Evolutionary conservation across 92 coral and sea anemone species (phyloP), one percentile per base, ranked within the genome.

Genomic region (Blastomussa wellsi): DNA sequence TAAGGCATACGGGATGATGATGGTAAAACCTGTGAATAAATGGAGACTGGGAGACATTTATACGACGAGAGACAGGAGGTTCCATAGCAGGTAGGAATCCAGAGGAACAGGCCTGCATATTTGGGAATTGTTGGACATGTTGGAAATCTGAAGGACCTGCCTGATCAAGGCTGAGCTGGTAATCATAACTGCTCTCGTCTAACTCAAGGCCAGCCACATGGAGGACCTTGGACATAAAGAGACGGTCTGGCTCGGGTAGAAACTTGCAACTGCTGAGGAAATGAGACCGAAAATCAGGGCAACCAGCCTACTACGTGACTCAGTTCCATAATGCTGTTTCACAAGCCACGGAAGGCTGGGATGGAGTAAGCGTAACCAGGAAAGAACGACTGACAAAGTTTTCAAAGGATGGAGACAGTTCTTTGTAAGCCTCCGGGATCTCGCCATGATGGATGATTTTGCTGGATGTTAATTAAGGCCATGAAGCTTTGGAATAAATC

Each of bases 361-460:
- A n/a, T 51, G 57, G 57, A 51, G 57, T 16, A 51, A 5, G 57
- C 57, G 22, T 51, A 51, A 51, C 57, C 57, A 51, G 57, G 57
- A 14, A 51, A 51, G 57, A 51, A 51, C 20, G n/a, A n/a, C n/a
- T n/a, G 19, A 51, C 57, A 51, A 51, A 78, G 83, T 89, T 77
- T 57, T 92, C 85, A 9, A 84, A 82, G 20, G 86, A 83, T 31
- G 93, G 93, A 31, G 89, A 60, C 4, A 92, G 51, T 65, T 87
- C 93, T 69, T 92, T 91, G 24, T 92, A 93, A 39, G 88, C 84
- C 3, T 35, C 47, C 38, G 77, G 36, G 0, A 37, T 33, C 49
- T 90, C 92, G 28, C 92, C 94, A 79, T 90, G 94, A 83, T 90
- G 93, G 19, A 89, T 33, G 26, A 90, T 75, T 52, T 87, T 79